These are phyloP conservation scores for Dascillus cervinus DNA, from an alignment of 2,888 invertebrate genomes.

Conservation along the genomic window DNA sequence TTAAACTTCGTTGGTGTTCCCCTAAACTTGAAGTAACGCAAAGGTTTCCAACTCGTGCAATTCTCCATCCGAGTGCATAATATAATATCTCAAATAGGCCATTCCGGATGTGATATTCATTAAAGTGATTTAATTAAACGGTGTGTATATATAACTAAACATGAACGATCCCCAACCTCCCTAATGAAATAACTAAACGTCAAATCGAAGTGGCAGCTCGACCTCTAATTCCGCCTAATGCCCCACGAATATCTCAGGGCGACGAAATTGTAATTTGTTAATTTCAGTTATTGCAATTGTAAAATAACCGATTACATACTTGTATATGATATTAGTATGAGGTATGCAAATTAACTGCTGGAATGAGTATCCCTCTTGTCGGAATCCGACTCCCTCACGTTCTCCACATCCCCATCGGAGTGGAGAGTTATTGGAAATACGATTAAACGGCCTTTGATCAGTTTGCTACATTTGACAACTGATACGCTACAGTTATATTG, in stretches of 20 bases:
- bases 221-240: slow-evolving; percentile 21
- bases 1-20: slow-evolving; percentile 7
- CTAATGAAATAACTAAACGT: slow-evolving; percentile 25
- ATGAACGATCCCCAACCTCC: slow-evolving; percentile 23
- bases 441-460: slow-evolving; percentile 28
- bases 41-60: too few relatives aligned
- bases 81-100: slow-evolving; percentile 5
- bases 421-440: slow-evolving; percentile 24
- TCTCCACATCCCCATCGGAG: slow-evolving; percentile 14
- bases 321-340: slow-evolving; percentile 28
- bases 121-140: slow-evolving; percentile 23
- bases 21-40: neutral
- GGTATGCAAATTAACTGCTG: slow-evolving; percentile 30
- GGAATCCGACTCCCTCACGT: slow-evolving; percentile 25
- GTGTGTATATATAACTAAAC: slow-evolving; percentile 21
- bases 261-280: too few relatives aligned
- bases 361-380: slow-evolving; percentile 23
- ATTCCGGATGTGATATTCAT: slow-evolving; percentile 9
- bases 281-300: too few relatives aligned
- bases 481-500: slow-evolving; percentile 23
- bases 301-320: too few relatives aligned
- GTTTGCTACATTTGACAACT: slow-evolving; percentile 25
- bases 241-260: too few relatives aligned
- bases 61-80: neutral
- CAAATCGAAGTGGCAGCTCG: slow-evolving; percentile 22